phyloP scores from a whole-genome alignment of 2,113 vertebrate genomes.

The Donacobius atricapilla region DNA sequence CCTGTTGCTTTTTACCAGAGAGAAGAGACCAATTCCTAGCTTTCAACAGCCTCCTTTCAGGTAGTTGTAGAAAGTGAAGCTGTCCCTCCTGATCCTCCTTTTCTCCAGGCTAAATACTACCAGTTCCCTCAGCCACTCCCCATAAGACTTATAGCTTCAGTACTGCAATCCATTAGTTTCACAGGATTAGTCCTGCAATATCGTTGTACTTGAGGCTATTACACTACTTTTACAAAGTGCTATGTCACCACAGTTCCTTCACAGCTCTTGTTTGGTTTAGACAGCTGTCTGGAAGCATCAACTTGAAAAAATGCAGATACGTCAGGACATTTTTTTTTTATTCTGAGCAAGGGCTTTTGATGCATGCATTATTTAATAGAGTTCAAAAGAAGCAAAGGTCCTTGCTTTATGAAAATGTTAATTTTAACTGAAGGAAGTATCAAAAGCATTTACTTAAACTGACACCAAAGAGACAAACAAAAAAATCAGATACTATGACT shows the following conservation, averaged over 20 bases:
- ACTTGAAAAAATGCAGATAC: conserved; percentile 18
- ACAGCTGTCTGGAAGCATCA: not conserved
- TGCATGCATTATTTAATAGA: conserved; percentile 53
- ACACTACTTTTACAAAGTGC: not conserved
- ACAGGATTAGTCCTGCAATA: conserved; percentile 13
- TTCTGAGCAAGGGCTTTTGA: not conserved
- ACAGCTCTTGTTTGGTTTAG: conserved; percentile 33
- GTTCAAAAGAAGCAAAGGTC: conserved; percentile 3
- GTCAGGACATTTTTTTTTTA: not conserved
- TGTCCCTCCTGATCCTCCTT: not conserved
- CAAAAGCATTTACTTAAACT: not conserved
- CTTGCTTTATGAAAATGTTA: conserved; percentile 27
- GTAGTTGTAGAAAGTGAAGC: rapidly evolving
- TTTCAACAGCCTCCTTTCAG: not conserved
- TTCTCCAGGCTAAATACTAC: not conserved
- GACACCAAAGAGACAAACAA: not conserved
- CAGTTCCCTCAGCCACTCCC: rapidly evolving
- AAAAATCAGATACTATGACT: not conserved
- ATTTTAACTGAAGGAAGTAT: conserved; percentile 24
- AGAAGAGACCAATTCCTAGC: rapidly evolving
- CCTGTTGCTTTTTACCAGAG: not conserved
- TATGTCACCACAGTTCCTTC: not conserved
- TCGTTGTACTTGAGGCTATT: not conserved
- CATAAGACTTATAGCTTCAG: not conserved
- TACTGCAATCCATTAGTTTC: conserved; percentile 18